Evolutionary conservation across 2,888 invertebrate species (phyloP).

Genomic region (Blastobasis adustella): DNA sequence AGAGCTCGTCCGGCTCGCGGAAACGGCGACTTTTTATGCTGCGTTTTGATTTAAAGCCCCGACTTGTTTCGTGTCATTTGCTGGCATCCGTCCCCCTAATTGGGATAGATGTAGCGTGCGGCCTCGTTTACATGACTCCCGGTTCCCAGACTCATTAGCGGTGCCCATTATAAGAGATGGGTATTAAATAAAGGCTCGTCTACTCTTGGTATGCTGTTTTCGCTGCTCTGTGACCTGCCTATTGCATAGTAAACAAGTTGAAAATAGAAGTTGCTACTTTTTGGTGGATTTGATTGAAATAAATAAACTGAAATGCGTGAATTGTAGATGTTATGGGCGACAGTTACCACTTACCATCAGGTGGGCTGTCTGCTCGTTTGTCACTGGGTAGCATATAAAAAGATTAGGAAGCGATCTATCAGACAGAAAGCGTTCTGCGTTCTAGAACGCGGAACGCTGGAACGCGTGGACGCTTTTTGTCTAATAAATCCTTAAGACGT

Average conservation of each 20-base stretch:
- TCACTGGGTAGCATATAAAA: too few relatives aligned
- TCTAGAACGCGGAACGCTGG: too few relatives aligned
- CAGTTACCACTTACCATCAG: too few relatives aligned
- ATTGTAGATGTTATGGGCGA: too few relatives aligned
- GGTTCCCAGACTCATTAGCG: slow-evolving; percentile 4
- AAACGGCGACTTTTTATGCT: slow-evolving; percentile 4
- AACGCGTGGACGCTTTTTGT: too few relatives aligned
- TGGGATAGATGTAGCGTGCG: slow-evolving; percentile 15
- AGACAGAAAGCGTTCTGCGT: too few relatives aligned
- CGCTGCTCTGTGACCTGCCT: neutral
- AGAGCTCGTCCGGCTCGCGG: neutral
- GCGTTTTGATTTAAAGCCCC: slow-evolving; percentile 15
- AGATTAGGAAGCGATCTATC: too few relatives aligned
- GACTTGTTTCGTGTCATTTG: slow-evolving; percentile 16
- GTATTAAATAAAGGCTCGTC: slow-evolving; percentile 1
- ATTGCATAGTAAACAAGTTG: neutral
- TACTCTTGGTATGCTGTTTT: neutral
- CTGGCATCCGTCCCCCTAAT: slow-evolving; percentile 12
- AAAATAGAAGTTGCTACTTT: neutral
- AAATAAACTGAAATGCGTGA: neutral
- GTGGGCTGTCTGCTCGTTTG: too few relatives aligned
- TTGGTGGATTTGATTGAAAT: neutral
- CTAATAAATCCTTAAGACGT: too few relatives aligned
- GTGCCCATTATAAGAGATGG: slow-evolving; percentile 6
- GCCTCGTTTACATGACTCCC: slow-evolving; percentile 13